These are phyloP conservation scores for Helogale parvula DNA, from an alignment of 2,113 vertebrate species.

Conservation along the genomic window DNA sequence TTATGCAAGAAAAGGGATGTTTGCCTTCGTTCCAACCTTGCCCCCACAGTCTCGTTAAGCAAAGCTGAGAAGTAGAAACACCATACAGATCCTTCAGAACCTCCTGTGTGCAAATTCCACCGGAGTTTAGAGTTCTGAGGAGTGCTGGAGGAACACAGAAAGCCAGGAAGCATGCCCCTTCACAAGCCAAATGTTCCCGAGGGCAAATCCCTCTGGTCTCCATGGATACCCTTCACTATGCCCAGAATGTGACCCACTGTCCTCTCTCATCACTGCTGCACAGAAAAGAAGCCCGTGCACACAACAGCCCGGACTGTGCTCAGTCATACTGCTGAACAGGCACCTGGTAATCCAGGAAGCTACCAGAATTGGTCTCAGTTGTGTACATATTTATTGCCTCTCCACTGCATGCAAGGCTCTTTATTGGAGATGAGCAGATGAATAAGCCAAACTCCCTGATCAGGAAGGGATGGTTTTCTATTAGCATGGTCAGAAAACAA, in stretches of 20 bases:
- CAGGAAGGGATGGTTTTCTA: not conserved
- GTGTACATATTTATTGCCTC: not conserved
- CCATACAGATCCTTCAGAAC: constrained; percentile 26
- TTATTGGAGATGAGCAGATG: not conserved
- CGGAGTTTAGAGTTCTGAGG: not conserved
- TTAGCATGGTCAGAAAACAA: not conserved
- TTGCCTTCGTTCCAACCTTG: constrained; percentile 72
- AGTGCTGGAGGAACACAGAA: not conserved
- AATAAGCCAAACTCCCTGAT: not conserved
- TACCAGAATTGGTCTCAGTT: not conserved
- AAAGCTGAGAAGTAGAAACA: constrained; percentile 67
- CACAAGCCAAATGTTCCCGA: not conserved
- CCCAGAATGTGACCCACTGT: not conserved
- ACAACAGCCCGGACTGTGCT: not conserved
- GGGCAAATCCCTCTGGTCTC: not conserved
- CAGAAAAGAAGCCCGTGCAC: not conserved
- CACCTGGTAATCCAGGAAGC: not conserved
- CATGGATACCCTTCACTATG: constrained; percentile 13
- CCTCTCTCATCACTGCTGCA: not conserved
- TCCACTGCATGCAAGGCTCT: not conserved
- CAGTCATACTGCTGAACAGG: not conserved
- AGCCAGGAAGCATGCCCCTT: not conserved
- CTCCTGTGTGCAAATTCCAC: constrained; percentile 33
- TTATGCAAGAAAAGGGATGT: constrained; percentile 63
- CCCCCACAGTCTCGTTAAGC: constrained; percentile 59